phyloP scores from a whole-genome alignment of 2,113 vertebrate species.

The Phyllopteryx taeniolatus region DNA sequence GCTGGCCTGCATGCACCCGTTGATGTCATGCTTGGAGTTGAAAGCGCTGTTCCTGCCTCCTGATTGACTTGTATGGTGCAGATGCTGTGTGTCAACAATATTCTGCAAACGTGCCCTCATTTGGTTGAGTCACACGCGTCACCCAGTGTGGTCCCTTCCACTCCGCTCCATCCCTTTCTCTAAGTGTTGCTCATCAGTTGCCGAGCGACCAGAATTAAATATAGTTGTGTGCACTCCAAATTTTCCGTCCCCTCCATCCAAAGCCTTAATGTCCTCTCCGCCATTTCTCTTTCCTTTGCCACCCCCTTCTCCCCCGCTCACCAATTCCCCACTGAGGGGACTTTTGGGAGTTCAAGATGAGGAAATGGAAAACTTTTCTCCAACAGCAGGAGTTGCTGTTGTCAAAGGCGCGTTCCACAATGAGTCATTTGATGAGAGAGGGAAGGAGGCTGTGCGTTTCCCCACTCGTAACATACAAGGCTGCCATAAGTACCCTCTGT shows the following conservation, averaged over 20 bases:
- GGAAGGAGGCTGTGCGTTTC: slow-evolving; percentile 42
- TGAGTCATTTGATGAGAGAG: slow-evolving; percentile 67
- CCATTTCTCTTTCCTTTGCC: slow-evolving; percentile 22
- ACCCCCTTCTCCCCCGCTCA: slow-evolving; percentile 26
- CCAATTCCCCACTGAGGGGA: slow-evolving; percentile 62
- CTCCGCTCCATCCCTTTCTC: slow-evolving; percentile 54
- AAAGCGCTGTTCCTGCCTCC: slow-evolving; percentile 17
- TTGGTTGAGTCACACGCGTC: slow-evolving; percentile 33
- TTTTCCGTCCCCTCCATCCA: slow-evolving; percentile 75
- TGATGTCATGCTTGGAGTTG: slow-evolving; percentile 35
- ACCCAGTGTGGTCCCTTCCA: slow-evolving; percentile 56
- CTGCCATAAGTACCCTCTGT: slow-evolving; percentile 53
- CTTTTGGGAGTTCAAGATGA: slow-evolving; percentile 68
- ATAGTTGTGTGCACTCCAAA: slow-evolving; percentile 71
- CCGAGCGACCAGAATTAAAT: slow-evolving; percentile 76
- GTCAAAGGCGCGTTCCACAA: slow-evolving; percentile 66
- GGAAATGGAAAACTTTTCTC: slow-evolving; percentile 78
- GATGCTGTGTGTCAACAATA: slow-evolving; percentile 4
- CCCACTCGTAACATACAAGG: slow-evolving; percentile 24
- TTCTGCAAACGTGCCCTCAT: slow-evolving; percentile 12
- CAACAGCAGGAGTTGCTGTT: slow-evolving; percentile 67
- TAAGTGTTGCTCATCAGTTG: slow-evolving; percentile 70
- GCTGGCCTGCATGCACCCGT: not conserved
- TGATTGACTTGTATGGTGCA: slow-evolving; percentile 4
- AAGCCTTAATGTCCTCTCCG: slow-evolving; percentile 58